Evolutionary conservation across 2,888 invertebrate species (phyloP), one percentile per base, ranked within the genome.

Genomic region (Caenorhabditis imperialis): DNA sequence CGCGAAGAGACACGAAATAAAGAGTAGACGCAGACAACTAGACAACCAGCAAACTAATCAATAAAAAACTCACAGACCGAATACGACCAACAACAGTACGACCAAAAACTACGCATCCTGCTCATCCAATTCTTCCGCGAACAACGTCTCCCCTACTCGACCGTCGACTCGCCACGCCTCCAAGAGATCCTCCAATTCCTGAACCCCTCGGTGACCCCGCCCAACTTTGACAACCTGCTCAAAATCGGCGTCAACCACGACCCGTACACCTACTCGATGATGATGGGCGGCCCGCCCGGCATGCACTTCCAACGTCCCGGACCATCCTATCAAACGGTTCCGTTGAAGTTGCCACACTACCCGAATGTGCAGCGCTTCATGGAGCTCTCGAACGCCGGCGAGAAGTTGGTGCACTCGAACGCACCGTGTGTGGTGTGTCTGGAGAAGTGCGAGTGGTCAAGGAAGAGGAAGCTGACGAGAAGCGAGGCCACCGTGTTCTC

Each of bases 361-460:
- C 61, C 61, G n/a, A 25, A 3, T 3, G n/a, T n/a, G n/a, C n/a
- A n/a, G n/a, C n/a, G n/a, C n/a, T n/a, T n/a, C n/a, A n/a, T n/a
- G n/a, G n/a, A n/a, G n/a, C n/a, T n/a, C n/a, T 8, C 1, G 1
- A 1, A 8, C 1, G 38, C n/a, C 16, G 2, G 16, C 7, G 23
- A 38, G 2, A 16, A 1, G 3, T 10, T 51, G 1, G 23, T 1
- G 2, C 2, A 1, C 1, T 5, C 20, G 8, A 50, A 40, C 16
- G 38, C 37, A 20, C 38, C 48, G 18, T 61, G 61, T 14, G 22
- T 51, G 2, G 51, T 61, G 1, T 61, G 61, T 25, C 14, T 61
- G 35, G 44, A 51, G n/a, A 10, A 25, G 7, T n/a, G 35, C 8
- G n/a, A 44, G 2, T 18, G 20, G 25, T 23, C 22, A 1, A 51